phyloP scores from a whole-genome alignment of 2,113 vertebrate species.

The Neodon shergylaensis region DNA sequence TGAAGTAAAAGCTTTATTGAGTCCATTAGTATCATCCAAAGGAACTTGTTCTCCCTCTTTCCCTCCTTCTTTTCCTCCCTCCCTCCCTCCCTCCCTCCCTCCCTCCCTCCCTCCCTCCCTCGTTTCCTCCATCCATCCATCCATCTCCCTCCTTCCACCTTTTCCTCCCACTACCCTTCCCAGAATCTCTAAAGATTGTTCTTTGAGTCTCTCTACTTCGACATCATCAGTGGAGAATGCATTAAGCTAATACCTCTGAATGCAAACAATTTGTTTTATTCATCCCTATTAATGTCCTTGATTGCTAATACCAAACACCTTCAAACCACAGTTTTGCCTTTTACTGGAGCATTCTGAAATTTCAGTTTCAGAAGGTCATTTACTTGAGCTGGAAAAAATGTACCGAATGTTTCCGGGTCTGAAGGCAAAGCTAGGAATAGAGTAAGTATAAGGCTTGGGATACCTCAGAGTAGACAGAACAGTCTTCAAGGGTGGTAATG shows the following conservation, averaged over 20 bases:
- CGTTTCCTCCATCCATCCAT: neutral
- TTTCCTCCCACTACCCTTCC: neutral
- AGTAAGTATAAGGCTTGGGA: neutral
- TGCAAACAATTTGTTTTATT: neutral
- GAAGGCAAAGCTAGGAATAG: neutral
- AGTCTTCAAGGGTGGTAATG: neutral
- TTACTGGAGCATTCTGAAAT: neutral
- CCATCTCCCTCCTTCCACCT: neutral
- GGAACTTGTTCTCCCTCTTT: neutral
- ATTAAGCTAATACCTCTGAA: neutral
- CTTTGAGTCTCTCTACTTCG: neutral
- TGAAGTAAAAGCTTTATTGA: slow-evolving; percentile 26
- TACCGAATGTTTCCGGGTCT: neutral
- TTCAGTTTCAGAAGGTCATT: slow-evolving; percentile 18
- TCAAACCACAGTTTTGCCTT: neutral
- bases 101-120: neutral
- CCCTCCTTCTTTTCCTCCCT: neutral
- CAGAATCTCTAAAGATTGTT: neutral
- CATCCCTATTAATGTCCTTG: neutral
- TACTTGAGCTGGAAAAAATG: neutral
- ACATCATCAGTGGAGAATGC: neutral
- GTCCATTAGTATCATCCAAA: slow-evolving; percentile 15
- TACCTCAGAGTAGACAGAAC: neutral
- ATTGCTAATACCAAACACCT: neutral
- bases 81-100: neutral